These are phyloP conservation scores for Panagrolaimus sp. DNA, from an alignment of 1,140 invertebrate species.

Conservation along the genomic window DNA sequence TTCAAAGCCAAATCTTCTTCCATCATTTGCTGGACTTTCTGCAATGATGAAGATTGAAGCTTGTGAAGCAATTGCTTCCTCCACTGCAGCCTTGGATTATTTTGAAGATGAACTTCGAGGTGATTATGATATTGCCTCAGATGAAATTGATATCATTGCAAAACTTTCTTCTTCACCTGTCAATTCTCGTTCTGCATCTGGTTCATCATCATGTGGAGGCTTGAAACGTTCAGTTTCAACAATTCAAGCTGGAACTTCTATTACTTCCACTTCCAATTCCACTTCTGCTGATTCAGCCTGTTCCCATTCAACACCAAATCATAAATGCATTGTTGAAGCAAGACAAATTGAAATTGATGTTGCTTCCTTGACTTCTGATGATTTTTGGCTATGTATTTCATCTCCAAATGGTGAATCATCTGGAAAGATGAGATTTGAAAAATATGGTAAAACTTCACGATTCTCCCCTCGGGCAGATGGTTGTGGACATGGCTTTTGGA, in stretches of 20 bases:
- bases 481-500: conserved; percentile 35
- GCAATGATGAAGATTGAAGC: background rate
- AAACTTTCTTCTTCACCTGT: background rate
- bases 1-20: conserved; percentile 13
- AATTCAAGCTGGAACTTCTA: conserved; percentile 18
- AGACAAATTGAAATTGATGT: conserved; percentile 33
- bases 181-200: background rate
- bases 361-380: conserved; percentile 21
- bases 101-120: background rate
- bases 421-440: conserved; percentile 11
- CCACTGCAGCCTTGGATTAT: conserved; percentile 11
- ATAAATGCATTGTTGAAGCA: conserved; percentile 1
- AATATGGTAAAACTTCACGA: conserved; percentile 24
- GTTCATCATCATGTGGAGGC: background rate
- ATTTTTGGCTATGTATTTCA: conserved; percentile 23
- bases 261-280: background rate
- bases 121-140: background rate
- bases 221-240: conserved; percentile 21
- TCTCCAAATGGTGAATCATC: conserved; percentile 29
- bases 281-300: background rate
- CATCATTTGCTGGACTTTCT: conserved; percentile 2
- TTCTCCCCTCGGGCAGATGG: conserved; percentile 26
- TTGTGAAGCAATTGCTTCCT: background rate
- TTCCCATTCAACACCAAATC: conserved; percentile 3
- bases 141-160: background rate